These are phyloP conservation scores for Gymnarchus niloticus DNA, from an alignment of 2,113 vertebrate species.

Conservation along the genomic window DNA sequence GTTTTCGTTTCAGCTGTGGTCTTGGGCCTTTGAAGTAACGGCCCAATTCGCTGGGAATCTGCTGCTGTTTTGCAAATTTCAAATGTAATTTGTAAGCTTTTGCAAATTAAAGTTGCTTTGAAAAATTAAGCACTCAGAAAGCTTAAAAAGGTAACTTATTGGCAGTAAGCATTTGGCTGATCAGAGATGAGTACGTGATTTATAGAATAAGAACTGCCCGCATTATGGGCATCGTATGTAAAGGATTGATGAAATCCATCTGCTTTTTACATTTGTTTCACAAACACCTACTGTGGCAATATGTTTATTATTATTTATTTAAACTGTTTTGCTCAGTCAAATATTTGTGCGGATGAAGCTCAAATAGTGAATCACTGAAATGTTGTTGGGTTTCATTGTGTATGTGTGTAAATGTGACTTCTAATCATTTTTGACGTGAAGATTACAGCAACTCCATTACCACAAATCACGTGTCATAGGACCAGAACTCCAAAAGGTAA, in stretches of 20 bases:
- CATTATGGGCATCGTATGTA: neutral
- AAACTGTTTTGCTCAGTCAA: neutral
- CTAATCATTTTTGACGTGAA: neutral
- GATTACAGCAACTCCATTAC: neutral
- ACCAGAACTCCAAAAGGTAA: neutral
- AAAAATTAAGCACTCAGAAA: neutral
- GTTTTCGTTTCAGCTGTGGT: neutral
- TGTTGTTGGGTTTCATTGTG: neutral
- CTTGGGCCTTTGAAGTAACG: neutral
- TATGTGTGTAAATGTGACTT: neutral
- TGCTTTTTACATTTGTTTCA: neutral
- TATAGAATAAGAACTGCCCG: neutral
- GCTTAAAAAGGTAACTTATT: neutral
- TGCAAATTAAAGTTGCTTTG: neutral
- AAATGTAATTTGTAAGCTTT: neutral
- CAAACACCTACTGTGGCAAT: neutral
- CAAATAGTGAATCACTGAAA: neutral
- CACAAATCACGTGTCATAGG: neutral
- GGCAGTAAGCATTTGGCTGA: neutral
- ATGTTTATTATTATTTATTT: slow-evolving; percentile 3
- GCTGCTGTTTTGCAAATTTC: neutral
- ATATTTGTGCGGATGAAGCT: neutral
- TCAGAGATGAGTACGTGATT: neutral
- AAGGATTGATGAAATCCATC: neutral
- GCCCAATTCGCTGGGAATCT: neutral